Base-by-base conservation (phyloP, 2,113 vertebrate genomes). In the Engystomops pustulosus region DNA sequence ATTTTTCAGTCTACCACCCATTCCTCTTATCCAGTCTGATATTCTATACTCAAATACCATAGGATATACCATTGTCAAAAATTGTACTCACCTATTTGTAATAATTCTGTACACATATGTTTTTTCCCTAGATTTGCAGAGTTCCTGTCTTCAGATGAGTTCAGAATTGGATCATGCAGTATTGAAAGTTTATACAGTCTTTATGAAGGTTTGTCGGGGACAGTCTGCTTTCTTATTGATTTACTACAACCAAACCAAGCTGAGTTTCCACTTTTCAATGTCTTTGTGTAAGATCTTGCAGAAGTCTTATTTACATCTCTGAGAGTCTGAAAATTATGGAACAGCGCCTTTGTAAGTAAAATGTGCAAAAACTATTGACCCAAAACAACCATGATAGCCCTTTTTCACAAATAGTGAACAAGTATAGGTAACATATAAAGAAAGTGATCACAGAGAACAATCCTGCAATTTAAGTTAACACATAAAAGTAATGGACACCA, bases 101-200 rank as follows among this genome's bases (percentile, higher is more conserved):
- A 32, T 65, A 65, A 32, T 32, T 17, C 1, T 8, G 1, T 34
- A 65, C 9, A 25, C 15, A 6, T 34, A 1, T 77, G n/a, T 77
- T 14, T 58, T 36, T 6, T 89, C 88, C 79, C 77, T 86, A 98
- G 95, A 92, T 98, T 97, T 93, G 95, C 95, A 44, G 95, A 97
- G 86, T 96, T 97, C 89, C 91, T 97, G 89, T 97, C 95, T 90
- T 95, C 94, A 0, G 94, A 97, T 86, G 94, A 97, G 89, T 97
- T 97, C 88, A 95, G 96, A 86, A 88, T 90, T 7, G 95, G 95
- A 36, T 96, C 95, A 47, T 89, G 87, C 18, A 93, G 94, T 1
- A 80, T 96, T 81, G 94, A 94, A 89, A 95, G 92, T 51, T 81
- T 96, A 81, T 96, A 93, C 89, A 95, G 96, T 87, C 93, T 96